Conservation (phyloP, 2,888 invertebrate genomes). For the Dyspetes luteomarginatus region DNA sequence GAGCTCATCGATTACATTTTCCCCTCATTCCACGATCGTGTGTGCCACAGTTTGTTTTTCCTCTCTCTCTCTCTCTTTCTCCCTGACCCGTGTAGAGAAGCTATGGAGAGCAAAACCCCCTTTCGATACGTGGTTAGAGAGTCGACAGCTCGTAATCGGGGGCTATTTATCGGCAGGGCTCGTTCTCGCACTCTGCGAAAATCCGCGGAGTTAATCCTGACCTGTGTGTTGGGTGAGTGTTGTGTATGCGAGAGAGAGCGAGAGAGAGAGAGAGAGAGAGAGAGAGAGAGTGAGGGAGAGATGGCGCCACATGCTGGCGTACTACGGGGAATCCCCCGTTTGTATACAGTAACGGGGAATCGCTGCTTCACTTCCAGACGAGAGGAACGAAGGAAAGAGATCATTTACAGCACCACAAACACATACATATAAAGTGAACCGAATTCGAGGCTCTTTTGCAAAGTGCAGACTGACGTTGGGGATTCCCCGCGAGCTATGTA, state of each 20-base stretch:
- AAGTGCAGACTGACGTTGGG: slow-evolving; percentile 35
- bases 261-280: not conserved
- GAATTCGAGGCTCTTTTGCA: not conserved
- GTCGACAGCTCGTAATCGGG: slow-evolving; percentile 74
- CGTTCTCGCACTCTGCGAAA: slow-evolving; percentile 55
- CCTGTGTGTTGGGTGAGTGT: slow-evolving; percentile 28
- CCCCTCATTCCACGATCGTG: not conserved
- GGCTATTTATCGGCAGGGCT: slow-evolving; percentile 75
- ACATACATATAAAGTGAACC: not conserved
- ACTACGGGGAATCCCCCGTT: slow-evolving; percentile 12
- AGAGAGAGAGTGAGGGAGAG: not conserved
- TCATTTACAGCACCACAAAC: slow-evolving; percentile 36
- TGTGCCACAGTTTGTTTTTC: slow-evolving; percentile 12
- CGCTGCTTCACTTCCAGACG: slow-evolving; percentile 23
- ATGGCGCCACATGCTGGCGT: too few species aligned
- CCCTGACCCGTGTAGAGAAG: slow-evolving; percentile 27
- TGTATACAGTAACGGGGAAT: too few species aligned
- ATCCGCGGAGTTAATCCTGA: slow-evolving; percentile 73
- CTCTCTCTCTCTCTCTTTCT: slow-evolving; percentile 19
- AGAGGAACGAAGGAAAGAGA: slow-evolving; percentile 18
- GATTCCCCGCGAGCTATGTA: slow-evolving; percentile 10
- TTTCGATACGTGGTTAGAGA: slow-evolving; percentile 72
- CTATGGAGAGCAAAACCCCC: slow-evolving; percentile 64
- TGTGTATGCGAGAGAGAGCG: slow-evolving; percentile 23
- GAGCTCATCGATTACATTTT: slow-evolving; percentile 51